phyloP scores from a whole-genome alignment of 2,888 invertebrate species.

The Heteromyza rotundicornis region DNA sequence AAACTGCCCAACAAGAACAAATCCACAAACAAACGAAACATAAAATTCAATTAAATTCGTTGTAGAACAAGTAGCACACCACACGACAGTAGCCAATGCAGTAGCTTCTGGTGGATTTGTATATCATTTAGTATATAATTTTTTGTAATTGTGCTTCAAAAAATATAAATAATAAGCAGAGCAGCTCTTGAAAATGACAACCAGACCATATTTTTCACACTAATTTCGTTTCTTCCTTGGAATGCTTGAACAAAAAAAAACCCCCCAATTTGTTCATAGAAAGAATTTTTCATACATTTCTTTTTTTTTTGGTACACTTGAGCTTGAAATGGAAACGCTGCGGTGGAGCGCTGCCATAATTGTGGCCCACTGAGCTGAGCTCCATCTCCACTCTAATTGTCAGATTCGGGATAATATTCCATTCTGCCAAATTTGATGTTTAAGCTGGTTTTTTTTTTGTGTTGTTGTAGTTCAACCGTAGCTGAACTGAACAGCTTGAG shows the following conservation, averaged over 20 bases:
- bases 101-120: too few species aligned
- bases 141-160: too few species aligned
- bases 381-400: background rate
- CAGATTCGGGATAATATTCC: background rate
- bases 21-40: background rate
- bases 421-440: background rate
- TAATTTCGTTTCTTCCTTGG: too few species aligned
- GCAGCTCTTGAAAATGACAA: conserved; percentile 19
- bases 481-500: too few species aligned
- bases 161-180: too few species aligned
- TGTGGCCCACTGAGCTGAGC: background rate
- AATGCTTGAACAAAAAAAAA: too few species aligned
- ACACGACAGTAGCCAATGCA: too few species aligned
- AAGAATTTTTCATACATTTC: background rate
- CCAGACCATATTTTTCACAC: conserved; percentile 7
- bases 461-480: too few species aligned
- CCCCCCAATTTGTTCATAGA: too few species aligned
- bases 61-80: too few species aligned
- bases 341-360: background rate
- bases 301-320: background rate
- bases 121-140: too few species aligned
- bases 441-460: background rate
- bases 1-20: too few species aligned
- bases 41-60: background rate
- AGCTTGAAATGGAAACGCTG: background rate